phyloP scores from a whole-genome alignment of 2,888 invertebrate genomes.

The Globia sparganii region DNA sequence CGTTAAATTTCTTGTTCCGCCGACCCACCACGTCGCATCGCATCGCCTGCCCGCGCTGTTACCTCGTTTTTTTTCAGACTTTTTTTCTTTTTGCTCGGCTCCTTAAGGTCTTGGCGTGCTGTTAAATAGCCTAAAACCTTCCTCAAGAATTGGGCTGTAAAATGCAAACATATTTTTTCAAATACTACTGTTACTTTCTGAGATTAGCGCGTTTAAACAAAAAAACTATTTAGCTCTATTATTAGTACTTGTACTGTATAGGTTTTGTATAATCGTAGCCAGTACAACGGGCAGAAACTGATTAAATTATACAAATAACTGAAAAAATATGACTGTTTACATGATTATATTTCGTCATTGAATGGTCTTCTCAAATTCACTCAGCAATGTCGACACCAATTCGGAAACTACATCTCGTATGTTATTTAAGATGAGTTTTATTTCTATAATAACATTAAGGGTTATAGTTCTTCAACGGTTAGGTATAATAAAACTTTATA shows the following conservation, averaged over 20 bases:
- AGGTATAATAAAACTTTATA: conserved; percentile 64
- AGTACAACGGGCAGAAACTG: not conserved
- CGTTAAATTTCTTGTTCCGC: not conserved
- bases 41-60: no score
- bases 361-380: not conserved
- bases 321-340: not conserved
- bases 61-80: no score
- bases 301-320: not conserved
- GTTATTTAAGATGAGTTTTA: conserved; percentile 62
- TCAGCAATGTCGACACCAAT: not conserved
- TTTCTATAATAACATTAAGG: conserved; percentile 58
- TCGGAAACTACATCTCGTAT: conserved; percentile 42
- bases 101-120: no score
- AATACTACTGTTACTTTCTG: no score
- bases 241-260: not conserved
- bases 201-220: no score
- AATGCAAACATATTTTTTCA: no score
- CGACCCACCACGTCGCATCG: no score
- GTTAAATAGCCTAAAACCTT: no score
- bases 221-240: no score
- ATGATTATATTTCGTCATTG: not conserved
- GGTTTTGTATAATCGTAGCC: not conserved
- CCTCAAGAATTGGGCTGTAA: no score
- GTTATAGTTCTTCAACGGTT: conserved; percentile 61
- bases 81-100: no score